Evolutionary conservation across 1,140 invertebrate species (phyloP).

Genomic region (Brachionus koreanus): DNA sequence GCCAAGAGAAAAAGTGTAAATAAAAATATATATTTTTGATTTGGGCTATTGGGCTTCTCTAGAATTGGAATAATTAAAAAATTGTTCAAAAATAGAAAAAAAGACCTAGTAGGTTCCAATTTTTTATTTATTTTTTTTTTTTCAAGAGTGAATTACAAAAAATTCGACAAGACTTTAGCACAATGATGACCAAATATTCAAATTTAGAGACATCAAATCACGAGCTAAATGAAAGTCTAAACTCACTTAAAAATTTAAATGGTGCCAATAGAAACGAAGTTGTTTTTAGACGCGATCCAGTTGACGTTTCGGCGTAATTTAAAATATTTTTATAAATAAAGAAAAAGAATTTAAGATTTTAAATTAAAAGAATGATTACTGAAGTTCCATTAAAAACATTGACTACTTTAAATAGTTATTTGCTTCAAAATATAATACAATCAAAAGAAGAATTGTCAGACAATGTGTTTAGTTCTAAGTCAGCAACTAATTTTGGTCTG

Average conservation of each 20-base stretch:
- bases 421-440: slow-evolving; percentile 15
- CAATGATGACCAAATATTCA: slow-evolving; percentile 41
- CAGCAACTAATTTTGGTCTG: not conserved
- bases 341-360: not conserved
- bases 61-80: not conserved
- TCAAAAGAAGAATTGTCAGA: slow-evolving; percentile 5
- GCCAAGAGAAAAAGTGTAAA: too few species aligned
- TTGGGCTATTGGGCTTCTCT: too few species aligned
- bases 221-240: slow-evolving; percentile 26
- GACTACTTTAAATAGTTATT: slow-evolving; percentile 16
- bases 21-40: too few species aligned
- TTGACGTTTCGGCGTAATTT: slow-evolving; percentile 24
- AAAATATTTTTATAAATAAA: not conserved
- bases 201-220: slow-evolving; percentile 28
- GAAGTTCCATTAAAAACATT: slow-evolving; percentile 33
- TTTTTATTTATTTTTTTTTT: not conserved
- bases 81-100: not conserved
- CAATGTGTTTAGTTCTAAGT: slow-evolving; percentile 12
- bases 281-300: slow-evolving; percentile 1
- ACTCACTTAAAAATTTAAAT: not conserved
- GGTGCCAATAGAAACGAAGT: slow-evolving; percentile 25
- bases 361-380: slow-evolving; percentile 10
- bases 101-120: not conserved
- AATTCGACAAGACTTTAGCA: slow-evolving; percentile 29
- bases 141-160: slow-evolving; percentile 41